phyloP scores from a whole-genome alignment of 2,113 vertebrate species.

The Pimephales promelas region DNA sequence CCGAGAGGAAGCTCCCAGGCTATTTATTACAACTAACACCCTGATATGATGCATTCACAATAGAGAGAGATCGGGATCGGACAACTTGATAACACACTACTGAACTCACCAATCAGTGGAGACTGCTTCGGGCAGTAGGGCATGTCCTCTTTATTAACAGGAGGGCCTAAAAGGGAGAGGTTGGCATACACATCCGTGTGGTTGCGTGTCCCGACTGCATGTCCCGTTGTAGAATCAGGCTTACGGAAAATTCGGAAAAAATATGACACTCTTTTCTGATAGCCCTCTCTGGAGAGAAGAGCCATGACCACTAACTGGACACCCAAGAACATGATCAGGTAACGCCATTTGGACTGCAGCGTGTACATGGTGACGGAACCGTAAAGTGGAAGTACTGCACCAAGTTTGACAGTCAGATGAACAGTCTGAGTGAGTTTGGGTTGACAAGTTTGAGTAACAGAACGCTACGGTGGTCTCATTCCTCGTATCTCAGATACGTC shows the following conservation, averaged over 20 bases:
- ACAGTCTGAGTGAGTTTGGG: neutral
- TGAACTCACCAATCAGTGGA: constrained; percentile 74
- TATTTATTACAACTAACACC: neutral
- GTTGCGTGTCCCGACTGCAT: constrained; percentile 56
- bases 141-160: constrained; percentile 61
- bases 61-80: neutral
- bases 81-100: neutral
- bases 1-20: neutral
- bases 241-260: constrained; percentile 79
- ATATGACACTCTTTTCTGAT: constrained; percentile 75
- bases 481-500: neutral
- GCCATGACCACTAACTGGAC: constrained; percentile 81
- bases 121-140: constrained; percentile 77
- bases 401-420: neutral
- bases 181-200: constrained; percentile 76
- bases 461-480: constrained; percentile 45
- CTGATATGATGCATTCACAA: neutral
- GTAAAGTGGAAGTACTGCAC: neutral
- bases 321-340: constrained; percentile 77
- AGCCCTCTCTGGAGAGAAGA: constrained; percentile 76
- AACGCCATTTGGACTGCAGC: constrained; percentile 76
- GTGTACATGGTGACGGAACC: constrained; percentile 56
- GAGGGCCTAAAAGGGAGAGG: constrained; percentile 69
- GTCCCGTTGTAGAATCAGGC: constrained; percentile 34
- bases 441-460: neutral